Base-by-base conservation (phyloP, 2,113 vertebrate species). In the Gadus chalcogrammus region DNA sequence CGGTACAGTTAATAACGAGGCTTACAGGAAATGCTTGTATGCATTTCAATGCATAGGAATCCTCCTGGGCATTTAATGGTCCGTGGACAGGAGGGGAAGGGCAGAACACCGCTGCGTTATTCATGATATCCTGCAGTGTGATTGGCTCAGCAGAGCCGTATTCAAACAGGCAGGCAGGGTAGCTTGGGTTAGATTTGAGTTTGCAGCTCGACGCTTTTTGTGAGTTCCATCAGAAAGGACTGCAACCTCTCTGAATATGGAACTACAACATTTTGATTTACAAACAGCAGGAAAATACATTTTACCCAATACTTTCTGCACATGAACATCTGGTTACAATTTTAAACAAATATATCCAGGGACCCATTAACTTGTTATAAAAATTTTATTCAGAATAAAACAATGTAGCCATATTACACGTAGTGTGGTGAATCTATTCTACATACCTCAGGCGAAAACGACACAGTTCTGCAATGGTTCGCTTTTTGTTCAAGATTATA, bases 321-420 rank as follows among this genome's bases (percentile, higher is more conserved):
- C 1, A 48, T 9, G 1, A 48, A 48, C 42, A 48, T 9, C 42
- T 2, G 42, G 42, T 13, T 12, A 48, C 8, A 48, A 9, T 48
- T 11, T 13, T 9, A 61, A 18, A 64, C 13, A 61, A 18, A 67
- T 24, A 27, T 9, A 63, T 28, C 38, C 15, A 42, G 20, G 65
- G 53, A 60, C 53, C 13, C 67, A 13, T 48, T n/a, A 28, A 60
- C 68, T 90, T 84, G 87, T 91, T 90, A 91, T 90, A 93, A 90
- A 92, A 93, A 82, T 83, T 93, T 93, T 92, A 93, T 95, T 94
- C 85, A 76, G 91, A 93, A 94, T 91, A 90, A 94, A 94, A 90
- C 91, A 92, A 91, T 82, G 82, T 89, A 91, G 90, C 90, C 88
- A 92, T 92, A 92, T 91, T 92, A 93, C 88, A 93, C 88, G 87